Percentiles rank a stretch among this genome's conserved stretches.
Conservation (phyloP, 30 jellyfish, hydroid and myxozoan genomes). For the Aurelia coerulea region DNA sequence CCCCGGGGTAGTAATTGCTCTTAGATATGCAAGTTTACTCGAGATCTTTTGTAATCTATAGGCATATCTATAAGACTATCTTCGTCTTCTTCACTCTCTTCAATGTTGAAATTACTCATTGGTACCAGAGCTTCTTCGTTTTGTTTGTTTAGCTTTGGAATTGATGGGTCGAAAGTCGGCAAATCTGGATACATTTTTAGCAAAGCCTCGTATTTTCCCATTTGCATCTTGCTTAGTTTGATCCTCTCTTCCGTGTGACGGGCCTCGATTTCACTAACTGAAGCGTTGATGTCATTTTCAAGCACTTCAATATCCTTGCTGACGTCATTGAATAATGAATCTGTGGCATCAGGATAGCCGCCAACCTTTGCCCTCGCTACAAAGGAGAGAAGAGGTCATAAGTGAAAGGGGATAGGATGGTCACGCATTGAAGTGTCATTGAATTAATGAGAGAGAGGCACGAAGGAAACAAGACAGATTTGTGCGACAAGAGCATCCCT, state of each 20-base stretch:
- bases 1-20: too few relatives aligned
- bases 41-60: conserved; percentile 10
- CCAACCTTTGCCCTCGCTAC: conserved; percentile 36
- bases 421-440: not conserved
- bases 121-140: not conserved
- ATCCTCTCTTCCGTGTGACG: conserved; percentile 14
- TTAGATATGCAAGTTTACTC: too few relatives aligned
- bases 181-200: conserved; percentile 23
- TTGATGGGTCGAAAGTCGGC: conserved; percentile 15
- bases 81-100: not conserved
- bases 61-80: conserved; percentile 7
- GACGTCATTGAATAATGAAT: not conserved
- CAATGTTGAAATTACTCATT: not conserved
- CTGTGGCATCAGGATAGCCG: not conserved
- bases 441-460: not conserved
- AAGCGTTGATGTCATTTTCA: not conserved
- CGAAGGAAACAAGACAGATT: too few relatives aligned
- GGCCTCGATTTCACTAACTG: not conserved
- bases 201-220: not conserved
- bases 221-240: conserved; percentile 20
- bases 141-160: conserved; percentile 8
- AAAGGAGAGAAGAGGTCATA: not conserved
- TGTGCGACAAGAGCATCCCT: too few relatives aligned
- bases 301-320: not conserved
- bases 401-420: not conserved